These are phyloP conservation scores for Rhagium mordax DNA, from an alignment of 2,888 invertebrate genomes.

Conservation along the genomic window DNA sequence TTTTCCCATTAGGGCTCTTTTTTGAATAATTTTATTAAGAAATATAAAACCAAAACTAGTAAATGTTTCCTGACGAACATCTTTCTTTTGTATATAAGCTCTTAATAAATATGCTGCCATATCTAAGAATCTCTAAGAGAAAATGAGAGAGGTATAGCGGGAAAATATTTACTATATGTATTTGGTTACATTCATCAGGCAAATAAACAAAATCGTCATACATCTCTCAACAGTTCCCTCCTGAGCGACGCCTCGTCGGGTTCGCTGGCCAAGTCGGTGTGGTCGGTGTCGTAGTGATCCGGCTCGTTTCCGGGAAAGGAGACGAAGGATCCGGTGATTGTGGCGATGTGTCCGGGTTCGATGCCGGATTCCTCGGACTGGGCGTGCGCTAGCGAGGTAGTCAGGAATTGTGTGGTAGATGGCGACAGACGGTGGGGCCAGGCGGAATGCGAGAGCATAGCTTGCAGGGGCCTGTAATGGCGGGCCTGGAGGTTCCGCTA, in stretches of 20 bases:
- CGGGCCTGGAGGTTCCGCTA: background rate
- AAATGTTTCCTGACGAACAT: too few relatives aligned
- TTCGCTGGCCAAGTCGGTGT: conserved; percentile 86
- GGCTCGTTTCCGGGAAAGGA: conserved; percentile 72
- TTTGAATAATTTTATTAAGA: too few relatives aligned
- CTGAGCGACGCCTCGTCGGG: conserved; percentile 84
- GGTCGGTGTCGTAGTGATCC: conserved; percentile 85
- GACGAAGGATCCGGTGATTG: conserved; percentile 79
- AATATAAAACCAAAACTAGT: too few relatives aligned
- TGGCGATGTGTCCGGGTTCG: conserved; percentile 79
- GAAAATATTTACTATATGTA: too few relatives aligned
- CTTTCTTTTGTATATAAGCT: too few relatives aligned
- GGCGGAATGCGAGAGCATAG: conserved; percentile 68
- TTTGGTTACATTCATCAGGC: too few relatives aligned
- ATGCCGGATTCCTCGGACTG: conserved; percentile 76
- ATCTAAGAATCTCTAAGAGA: too few relatives aligned
- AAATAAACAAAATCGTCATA: conserved; percentile 70
- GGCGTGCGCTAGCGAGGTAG: conserved; percentile 62
- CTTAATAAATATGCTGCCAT: too few relatives aligned
- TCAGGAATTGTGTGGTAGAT: conserved; percentile 65
- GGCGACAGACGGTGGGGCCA: conserved; percentile 70
- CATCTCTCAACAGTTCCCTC: conserved; percentile 85
- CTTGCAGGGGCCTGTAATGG: conserved; percentile 5
- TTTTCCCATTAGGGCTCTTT: too few relatives aligned
- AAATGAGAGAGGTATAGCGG: too few relatives aligned